Base-by-base conservation (phyloP, 1,140 invertebrate species). In the Vanessa atalanta region DNA sequence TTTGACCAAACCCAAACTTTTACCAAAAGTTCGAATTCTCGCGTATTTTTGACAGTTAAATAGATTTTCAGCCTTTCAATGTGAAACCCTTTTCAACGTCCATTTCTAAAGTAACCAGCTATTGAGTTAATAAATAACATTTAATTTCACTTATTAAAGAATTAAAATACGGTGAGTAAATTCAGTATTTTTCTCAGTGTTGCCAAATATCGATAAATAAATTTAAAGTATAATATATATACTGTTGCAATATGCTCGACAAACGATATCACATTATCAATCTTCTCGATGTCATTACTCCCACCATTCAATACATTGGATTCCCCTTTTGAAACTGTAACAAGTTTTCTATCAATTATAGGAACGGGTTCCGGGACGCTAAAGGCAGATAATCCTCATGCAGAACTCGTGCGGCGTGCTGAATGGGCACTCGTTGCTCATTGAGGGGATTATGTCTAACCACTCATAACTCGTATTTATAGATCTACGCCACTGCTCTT, bases 1-100 rank as follows among this genome's bases (percentile, higher is more conserved):
- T 68, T 69, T 64, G 72, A 50, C 50, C 48, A 64, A 64, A 73
- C 51, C 16, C 43, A 20, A 73, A 69, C 23, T 69, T 73, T 69
- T 60, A 15, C 47, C 65, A 57, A 61, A 60, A n/a, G 47, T 60
- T 43, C 47, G 47, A 73, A 66, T 73, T 65, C 37, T 16, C 71
- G 50, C 55, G 57, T 53, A 73, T 73, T 73, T 73, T 73, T 69
- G 72, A 63, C 72, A 73, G 72, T 73, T 73, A 73, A 73, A 73
- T 73, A 73, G 65, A 73, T 73, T 73, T 69, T 47, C 55, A 20
- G 23, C 57, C 72, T 50, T 69, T 64, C 65, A 55, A 73, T 61
- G 23, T 11, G 57, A 31, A 63, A 73, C 65, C 72, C 72, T 64
- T 73, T 69, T 69, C 72, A 73, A 47, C 37, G 23, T 37, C 48